Conservation (phyloP, 2,113 vertebrate genomes). For the Felis chaus region DNA sequence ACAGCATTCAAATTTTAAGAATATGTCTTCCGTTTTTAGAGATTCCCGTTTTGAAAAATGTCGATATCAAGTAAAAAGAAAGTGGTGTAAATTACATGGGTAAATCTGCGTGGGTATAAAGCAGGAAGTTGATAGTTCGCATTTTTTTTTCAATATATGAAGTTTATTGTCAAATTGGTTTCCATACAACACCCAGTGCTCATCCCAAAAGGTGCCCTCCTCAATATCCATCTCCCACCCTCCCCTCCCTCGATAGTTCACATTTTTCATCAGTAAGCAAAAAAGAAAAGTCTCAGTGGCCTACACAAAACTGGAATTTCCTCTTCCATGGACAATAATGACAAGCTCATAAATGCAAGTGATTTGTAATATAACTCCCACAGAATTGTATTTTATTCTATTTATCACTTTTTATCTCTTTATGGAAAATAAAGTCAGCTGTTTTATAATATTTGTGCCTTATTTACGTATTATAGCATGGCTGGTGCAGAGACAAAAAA, state of each 20-base stretch:
- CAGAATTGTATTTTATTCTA: not conserved
- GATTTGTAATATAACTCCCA: not conserved
- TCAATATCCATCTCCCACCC: too few species aligned
- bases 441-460: not conserved
- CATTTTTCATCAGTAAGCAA: not conserved
- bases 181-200: too few species aligned
- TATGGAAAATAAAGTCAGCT: not conserved
- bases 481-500: not conserved
- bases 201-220: too few species aligned
- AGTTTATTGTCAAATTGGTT: too few species aligned
- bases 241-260: not conserved
- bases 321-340: not conserved
- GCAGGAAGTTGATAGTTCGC: not conserved
- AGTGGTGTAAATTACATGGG: not conserved
- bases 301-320: not conserved
- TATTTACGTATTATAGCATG: not conserved
- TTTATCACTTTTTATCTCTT: not conserved
- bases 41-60: not conserved
- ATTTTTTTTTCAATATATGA: too few species aligned
- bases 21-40: not conserved
- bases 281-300: not conserved
- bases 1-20: not conserved
- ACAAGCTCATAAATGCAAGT: not conserved
- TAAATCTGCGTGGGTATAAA: not conserved
- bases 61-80: not conserved